Evolutionary conservation across 2,888 invertebrate genomes (phyloP).

Genomic region (Ectemnius cavifrons): DNA sequence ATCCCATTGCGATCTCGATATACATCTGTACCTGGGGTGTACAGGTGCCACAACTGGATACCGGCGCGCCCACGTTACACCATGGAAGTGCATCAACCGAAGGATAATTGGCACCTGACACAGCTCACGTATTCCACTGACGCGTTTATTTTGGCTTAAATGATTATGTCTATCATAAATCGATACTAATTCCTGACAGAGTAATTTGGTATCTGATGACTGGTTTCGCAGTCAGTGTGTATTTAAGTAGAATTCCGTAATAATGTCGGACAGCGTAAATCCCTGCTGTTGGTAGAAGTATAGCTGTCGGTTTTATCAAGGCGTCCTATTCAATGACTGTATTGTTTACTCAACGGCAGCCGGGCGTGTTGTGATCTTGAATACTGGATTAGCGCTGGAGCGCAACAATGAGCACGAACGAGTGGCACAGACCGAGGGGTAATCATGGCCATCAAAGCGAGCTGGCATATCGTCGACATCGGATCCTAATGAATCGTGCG

Average conservation of each 20-base stretch:
- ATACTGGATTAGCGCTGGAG: conserved; percentile 1
- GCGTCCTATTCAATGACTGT: background rate
- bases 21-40: conserved; percentile 47
- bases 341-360: conserved; percentile 2
- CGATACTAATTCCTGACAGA: background rate
- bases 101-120: conserved; percentile 53
- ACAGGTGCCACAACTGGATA: conserved; percentile 42
- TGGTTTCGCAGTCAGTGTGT: background rate
- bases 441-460: background rate
- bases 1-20: conserved; percentile 15
- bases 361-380: background rate
- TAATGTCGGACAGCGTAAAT: background rate
- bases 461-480: too few species aligned
- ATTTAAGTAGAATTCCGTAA: background rate
- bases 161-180: too few species aligned
- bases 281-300: background rate
- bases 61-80: conserved; percentile 19
- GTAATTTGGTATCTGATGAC: background rate
- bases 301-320: background rate
- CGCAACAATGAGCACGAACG: background rate
- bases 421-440: background rate
- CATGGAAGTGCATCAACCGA: conserved; percentile 36
- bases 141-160: background rate
- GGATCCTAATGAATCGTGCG: too few species aligned
- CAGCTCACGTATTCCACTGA: conserved; percentile 41